phyloP scores from a whole-genome alignment of 2,797 vertebrate species.

The Tapera naevia region DNA sequence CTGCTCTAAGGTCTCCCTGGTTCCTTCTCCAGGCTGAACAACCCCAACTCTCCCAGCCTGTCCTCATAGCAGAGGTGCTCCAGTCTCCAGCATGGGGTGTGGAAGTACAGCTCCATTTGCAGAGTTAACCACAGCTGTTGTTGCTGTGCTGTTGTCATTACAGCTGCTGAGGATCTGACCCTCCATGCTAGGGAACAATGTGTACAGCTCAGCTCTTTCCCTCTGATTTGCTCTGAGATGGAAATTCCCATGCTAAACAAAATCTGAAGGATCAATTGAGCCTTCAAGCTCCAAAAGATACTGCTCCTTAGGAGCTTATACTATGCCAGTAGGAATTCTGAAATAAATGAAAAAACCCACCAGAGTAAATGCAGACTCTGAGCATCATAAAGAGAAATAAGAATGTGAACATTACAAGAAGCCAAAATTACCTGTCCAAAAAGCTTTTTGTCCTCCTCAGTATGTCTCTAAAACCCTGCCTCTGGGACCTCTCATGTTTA shows the following conservation, averaged over 20 bases:
- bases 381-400: background rate
- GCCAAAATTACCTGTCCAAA: background rate
- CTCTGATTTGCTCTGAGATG: background rate
- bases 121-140: background rate
- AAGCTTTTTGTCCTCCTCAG: background rate
- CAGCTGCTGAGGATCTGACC: background rate
- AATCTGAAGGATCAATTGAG: background rate
- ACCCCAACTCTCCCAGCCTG: no score
- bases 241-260: background rate
- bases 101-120: background rate
- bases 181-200: no score
- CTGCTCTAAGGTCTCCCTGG: no score
- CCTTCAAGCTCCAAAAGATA: background rate
- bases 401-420: background rate
- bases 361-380: background rate
- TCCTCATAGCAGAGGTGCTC: no score
- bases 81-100: background rate
- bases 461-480: background rate
- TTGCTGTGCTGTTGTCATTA: background rate
- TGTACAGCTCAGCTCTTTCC: background rate
- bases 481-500: background rate
- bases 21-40: no score
- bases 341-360: background rate
- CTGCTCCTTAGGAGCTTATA: background rate
- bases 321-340: background rate